Evolutionary conservation across 2,113 vertebrate genomes (phyloP).

Genomic region (Pipa parva): DNA sequence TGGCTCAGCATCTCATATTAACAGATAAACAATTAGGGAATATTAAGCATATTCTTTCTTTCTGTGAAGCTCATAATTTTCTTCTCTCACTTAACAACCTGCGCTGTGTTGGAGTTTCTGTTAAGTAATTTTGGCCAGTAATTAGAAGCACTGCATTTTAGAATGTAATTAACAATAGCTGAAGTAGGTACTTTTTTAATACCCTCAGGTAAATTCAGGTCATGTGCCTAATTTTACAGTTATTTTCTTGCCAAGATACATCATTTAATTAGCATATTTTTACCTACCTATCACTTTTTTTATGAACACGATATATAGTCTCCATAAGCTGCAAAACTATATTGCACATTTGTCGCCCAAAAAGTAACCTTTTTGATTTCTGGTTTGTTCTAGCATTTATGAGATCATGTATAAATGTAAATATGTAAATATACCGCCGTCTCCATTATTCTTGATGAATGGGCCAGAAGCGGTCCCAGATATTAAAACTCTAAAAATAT

Average conservation of each 20-base stretch:
- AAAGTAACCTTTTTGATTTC: no score
- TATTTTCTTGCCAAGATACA: conserved; percentile 22
- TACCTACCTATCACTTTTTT: conserved; percentile 12
- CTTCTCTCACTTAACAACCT: conserved; percentile 34
- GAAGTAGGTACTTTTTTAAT: conserved; percentile 37
- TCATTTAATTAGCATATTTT: conserved; percentile 27
- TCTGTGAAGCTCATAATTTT: conserved; percentile 36
- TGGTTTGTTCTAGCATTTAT: no score
- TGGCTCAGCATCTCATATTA: conserved; percentile 17
- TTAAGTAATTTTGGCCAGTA: conserved; percentile 40
- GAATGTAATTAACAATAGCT: conserved; percentile 38
- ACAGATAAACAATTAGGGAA: conserved; percentile 35
- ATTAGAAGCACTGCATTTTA: conserved; percentile 34
- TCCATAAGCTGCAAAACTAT: background rate
- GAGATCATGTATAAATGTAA: no score
- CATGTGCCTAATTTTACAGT: conserved; percentile 28
- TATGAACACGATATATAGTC: background rate
- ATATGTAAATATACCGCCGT: no score
- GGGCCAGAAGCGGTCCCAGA: no score
- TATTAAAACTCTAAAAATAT: no score
- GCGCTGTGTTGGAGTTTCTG: conserved; percentile 36
- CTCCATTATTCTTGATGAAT: no score
- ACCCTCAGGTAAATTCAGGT: conserved; percentile 35
- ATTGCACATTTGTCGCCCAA: background rate
- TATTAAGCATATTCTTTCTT: conserved; percentile 38